Evolutionary conservation across 2,888 invertebrate species (phyloP), one percentile per base, ranked within the genome.

Genomic region (Caenorhabditis drosophilae): DNA sequence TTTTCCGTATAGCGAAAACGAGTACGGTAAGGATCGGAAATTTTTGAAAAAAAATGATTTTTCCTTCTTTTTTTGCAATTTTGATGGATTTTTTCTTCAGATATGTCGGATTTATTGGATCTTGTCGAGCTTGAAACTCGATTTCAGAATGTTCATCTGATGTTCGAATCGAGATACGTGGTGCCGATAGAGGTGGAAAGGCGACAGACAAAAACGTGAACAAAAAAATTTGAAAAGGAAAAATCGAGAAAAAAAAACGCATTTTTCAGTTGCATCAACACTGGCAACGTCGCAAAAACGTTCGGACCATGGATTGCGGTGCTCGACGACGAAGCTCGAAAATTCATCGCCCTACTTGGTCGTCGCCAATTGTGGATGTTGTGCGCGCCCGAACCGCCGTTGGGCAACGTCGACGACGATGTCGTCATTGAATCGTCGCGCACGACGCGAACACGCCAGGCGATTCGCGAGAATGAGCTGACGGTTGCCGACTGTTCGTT

Each of bases 261-360:
- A n/a, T n/a, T n/a, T n/a, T n/a, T n/a, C n/a, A n/a, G n/a, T n/a
- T n/a, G n/a, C n/a, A n/a, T 64, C 7, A 58, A 50, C 26, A 6
- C 34, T 2, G 64, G 54, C 9, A 16, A 4, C 2, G 49, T 58
- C 2, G 54, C 64, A 3, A 20, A 25, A 2, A 2, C 11, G 6
- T 64, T 54, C 16, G 64, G 64, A 20, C 64, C 64, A 0, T 64
- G 58, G 58, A 55, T 64, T 12, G 51, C 64, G 4, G 58, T 64
- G 2, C 23, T 58, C n/a, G 35, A 58, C 36, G 51, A 42, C 15
- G n/a, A 20, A 23, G 50, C 58, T 0, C 40, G 25, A 31, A 40
- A 64, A 9, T 58, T 64, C 26, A 15, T 58, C 22, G 51, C 26
- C n/a, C 15, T 16, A 9, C 22, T 51, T n/a, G 64, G 64, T 9